phyloP scores from a whole-genome alignment of 1,140 invertebrate genomes.

The Aleiodes sp. region DNA sequence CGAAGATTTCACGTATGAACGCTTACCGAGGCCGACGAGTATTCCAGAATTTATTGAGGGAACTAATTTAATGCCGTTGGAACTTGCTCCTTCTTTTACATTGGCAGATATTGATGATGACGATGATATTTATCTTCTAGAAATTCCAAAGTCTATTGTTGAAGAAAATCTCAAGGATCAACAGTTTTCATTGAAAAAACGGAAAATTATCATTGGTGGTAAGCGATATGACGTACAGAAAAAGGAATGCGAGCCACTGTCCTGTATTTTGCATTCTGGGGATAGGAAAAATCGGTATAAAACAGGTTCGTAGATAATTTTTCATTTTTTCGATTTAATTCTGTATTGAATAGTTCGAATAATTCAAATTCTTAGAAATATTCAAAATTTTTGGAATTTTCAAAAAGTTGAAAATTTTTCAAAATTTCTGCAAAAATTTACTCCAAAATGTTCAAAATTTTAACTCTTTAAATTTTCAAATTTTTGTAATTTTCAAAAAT shows the following conservation, averaged over 20 bases:
- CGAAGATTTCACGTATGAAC: not conserved
- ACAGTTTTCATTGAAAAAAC: constrained; percentile 1
- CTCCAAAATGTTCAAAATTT: no score
- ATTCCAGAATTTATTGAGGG: not conserved
- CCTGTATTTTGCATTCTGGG: constrained; percentile 17
- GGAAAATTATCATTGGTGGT: constrained; percentile 19
- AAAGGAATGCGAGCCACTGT: not conserved
- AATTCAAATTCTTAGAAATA: no score
- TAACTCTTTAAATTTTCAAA: no score
- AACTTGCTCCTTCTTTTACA: not conserved
- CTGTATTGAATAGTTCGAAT: constrained; percentile 18
- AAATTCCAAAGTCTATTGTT: constrained; percentile 28
- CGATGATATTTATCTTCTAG: constrained; percentile 32
- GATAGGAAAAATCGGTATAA: not conserved
- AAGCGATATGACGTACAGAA: not conserved
- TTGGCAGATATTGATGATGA: constrained; percentile 18
- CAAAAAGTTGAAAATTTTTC: no score
- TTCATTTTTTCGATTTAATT: no score
- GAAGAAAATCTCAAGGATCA: constrained; percentile 18
- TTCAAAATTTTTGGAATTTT: no score
- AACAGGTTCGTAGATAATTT: no score
- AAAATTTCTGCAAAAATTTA: no score
- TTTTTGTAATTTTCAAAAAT: no score
- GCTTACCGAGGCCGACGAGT: constrained; percentile 2
- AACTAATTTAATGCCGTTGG: not conserved